phyloP scores from a whole-genome alignment of 37 sponge, comb jelly and placozoan genomes.

The Diacarnus erythraeanus region DNA sequence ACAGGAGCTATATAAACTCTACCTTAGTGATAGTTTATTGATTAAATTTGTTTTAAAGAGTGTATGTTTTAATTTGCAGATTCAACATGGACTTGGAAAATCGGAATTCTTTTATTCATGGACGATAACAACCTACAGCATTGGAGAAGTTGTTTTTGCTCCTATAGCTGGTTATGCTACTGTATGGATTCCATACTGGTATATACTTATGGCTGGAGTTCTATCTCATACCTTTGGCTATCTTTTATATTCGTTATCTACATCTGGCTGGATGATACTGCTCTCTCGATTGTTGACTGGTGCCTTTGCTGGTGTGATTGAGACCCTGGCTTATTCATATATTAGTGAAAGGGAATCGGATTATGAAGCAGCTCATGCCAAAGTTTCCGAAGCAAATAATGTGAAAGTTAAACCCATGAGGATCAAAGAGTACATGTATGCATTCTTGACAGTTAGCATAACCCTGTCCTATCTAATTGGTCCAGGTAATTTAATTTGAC shows the following conservation, averaged over 20 bases:
- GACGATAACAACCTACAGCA: constrained; percentile 23
- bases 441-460: constrained; percentile 3
- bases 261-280: constrained; percentile 6
- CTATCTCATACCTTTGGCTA: constrained; percentile 8
- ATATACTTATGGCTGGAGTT: constrained; percentile 10
- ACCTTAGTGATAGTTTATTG: too few relatives aligned
- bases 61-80: too few relatives aligned
- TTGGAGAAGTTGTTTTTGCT: constrained; percentile 17
- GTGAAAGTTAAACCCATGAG: not conserved
- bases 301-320: constrained; percentile 10
- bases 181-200: constrained; percentile 29
- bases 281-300: constrained; percentile 15
- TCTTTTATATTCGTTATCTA: constrained; percentile 13
- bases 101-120: constrained; percentile 31
- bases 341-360: constrained; percentile 11
- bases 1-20: too few relatives aligned
- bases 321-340: constrained; percentile 17
- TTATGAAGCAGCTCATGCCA: not conserved
- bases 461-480: constrained; percentile 18
- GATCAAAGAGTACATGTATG: constrained; percentile 12
- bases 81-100: constrained; percentile 18
- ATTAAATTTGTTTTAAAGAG: not conserved
- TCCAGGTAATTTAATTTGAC: constrained; percentile 16
- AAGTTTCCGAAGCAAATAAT: not conserved
- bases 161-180: constrained; percentile 9